Percentiles rank a stretch among this genome's conserved stretches.
These are phyloP conservation scores for Syngnathus scovelli DNA, from an alignment of 2,113 vertebrate species.

Conservation along the genomic window DNA sequence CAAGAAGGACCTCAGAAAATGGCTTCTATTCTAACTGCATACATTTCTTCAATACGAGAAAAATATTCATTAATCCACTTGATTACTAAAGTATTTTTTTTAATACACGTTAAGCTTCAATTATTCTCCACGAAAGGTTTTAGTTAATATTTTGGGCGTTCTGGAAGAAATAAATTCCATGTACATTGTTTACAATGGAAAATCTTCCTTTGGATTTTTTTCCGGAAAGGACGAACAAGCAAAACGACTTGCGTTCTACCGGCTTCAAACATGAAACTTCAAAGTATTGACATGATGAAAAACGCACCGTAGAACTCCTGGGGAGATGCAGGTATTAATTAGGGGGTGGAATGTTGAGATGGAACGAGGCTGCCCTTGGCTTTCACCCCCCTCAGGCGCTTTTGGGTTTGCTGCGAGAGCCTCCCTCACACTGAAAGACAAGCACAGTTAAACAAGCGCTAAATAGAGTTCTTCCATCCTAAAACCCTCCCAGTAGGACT, in stretches of 20 bases:
- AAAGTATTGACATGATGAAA: conserved; percentile 13
- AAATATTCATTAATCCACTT: too few relatives aligned
- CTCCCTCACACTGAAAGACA: conserved; percentile 58
- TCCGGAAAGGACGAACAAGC: background rate
- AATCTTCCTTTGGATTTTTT: background rate
- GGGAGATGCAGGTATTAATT: conserved; percentile 57
- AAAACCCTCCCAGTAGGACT: conserved; percentile 34
- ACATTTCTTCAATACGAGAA: too few relatives aligned
- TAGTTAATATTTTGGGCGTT: background rate
- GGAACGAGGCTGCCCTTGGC: conserved; percentile 22
- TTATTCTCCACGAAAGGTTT: background rate
- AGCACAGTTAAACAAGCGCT: conserved; percentile 28
- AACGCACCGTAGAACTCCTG: conserved; percentile 50
- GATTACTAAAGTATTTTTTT: too few relatives aligned
- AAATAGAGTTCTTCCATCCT: conserved; percentile 46
- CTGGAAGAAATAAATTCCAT: background rate
- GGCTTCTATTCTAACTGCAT: too few relatives aligned
- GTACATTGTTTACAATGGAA: background rate
- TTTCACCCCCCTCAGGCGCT: conserved; percentile 27
- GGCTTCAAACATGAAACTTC: background rate
- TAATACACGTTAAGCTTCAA: background rate
- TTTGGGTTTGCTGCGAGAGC: conserved; percentile 33
- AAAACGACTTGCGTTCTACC: background rate
- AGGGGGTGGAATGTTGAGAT: conserved; percentile 48
- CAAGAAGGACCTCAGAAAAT: too few relatives aligned